A percentile compares a stretch with the other conserved stretches of the same genome.
Evolutionary conservation across 2,888 invertebrate genomes (phyloP).

Genomic region (Rapana venosa): DNA sequence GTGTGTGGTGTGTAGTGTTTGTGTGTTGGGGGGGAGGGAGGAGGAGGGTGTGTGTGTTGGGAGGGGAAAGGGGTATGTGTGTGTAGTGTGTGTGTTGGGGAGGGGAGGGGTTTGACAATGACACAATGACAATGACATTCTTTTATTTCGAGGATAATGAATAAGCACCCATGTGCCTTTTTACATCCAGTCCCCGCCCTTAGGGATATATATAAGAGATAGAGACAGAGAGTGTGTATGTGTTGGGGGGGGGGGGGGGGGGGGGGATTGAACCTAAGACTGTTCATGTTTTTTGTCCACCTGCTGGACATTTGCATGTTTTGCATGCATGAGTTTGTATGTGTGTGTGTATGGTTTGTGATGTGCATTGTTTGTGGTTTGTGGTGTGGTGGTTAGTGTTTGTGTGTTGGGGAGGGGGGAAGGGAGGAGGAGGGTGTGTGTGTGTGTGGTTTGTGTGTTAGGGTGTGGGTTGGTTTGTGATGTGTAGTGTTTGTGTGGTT

Average conservation of each 20-base stretch:
- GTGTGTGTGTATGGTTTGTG: too few species aligned
- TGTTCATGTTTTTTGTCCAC: too few species aligned
- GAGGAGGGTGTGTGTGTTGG: not conserved
- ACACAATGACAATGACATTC: too few species aligned
- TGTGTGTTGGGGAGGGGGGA: not conserved
- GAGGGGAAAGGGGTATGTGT: not conserved
- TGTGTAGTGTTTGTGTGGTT: not conserved
- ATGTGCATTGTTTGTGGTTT: not conserved
- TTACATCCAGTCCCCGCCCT: not conserved
- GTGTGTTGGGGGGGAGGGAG: not conserved
- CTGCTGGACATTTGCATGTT: too few species aligned
- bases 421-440: not conserved
- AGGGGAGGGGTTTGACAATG: too few species aligned
- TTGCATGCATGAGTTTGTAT: too few species aligned
- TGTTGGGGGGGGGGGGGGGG: too few species aligned
- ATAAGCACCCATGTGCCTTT: too few species aligned
- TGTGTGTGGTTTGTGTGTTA: not conserved
- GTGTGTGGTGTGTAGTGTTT: not conserved
- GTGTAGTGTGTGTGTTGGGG: not conserved
- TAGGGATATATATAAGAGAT: not conserved
- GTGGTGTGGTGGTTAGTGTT: not conserved
- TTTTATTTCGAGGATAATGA: too few species aligned
- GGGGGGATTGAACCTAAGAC: too few species aligned
- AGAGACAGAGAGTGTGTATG: too few species aligned
- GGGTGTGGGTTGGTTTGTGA: not conserved